Evolutionary conservation across 2,888 invertebrate species (phyloP), one percentile per base, ranked within the genome.

Genomic region (Idaea biselata): DNA sequence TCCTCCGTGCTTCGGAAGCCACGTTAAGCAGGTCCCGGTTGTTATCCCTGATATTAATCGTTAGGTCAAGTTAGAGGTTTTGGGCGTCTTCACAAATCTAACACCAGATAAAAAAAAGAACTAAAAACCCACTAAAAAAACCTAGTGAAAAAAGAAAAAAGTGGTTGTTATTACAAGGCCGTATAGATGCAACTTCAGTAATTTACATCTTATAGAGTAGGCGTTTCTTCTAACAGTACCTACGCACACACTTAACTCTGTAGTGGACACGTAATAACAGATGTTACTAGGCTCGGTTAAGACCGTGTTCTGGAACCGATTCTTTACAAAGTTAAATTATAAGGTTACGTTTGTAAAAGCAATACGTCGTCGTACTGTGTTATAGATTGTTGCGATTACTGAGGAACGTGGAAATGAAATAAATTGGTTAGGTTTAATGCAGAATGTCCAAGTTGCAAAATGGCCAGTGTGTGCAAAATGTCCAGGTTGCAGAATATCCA

Each of bases 261-360:
- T 55, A n/a, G 55, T 55, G 16, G 16, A 16, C 16, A 17, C 55
- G 16, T 25, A 57, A 58, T 61, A 62, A 64, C 59, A 64, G 57
- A 64, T 60, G 58, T 58, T 64, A 18, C 18, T 59, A 60, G 60
- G 64, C 31, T 62, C 31, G 16, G 56, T 18, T 14, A 55, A 60
- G 18, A 61, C 60, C 16, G 18, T 56, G 57, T 55, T 16, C 55
- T 55, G 56, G 60, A 67, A 61, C 62, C 57, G 44, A 65, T 68
- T 65, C 65, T 64, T 58, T 62, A 57, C 58, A 68, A 62, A 59
- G 68, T 68, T 60, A 62, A 65, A 62, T 62, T 68, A 62, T 64
- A 60, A 63, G 31, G 65, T 62, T 60, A 60, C 59, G 63, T 62
- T 55, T 57, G 54, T 62, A 44, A 58, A 33, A 25, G 56, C 63